These are phyloP conservation scores for Phyto melanocephala DNA, from an alignment of 2,888 invertebrate species.

Conservation along the genomic window DNA sequence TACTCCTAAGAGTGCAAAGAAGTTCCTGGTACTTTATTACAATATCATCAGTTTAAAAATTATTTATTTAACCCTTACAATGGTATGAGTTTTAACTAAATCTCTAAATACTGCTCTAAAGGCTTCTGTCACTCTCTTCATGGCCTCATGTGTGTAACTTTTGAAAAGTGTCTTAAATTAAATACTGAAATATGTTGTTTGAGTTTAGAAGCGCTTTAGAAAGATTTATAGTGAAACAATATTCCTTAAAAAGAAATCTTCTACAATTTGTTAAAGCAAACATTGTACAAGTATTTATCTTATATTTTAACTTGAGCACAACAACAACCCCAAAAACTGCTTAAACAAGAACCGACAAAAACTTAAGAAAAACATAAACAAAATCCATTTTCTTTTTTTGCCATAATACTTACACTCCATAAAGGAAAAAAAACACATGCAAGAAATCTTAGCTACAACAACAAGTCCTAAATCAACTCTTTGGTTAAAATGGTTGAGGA, in stretches of 20 bases:
- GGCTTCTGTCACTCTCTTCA: not conserved
- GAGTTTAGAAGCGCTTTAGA: not conserved
- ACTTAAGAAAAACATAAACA: slow-evolving; percentile 46
- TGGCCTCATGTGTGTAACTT: not conserved
- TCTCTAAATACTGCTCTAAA: too few species aligned
- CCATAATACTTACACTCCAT: not conserved
- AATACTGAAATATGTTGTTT: slow-evolving; percentile 9
- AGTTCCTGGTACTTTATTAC: too few species aligned
- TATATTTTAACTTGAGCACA: slow-evolving; percentile 13
- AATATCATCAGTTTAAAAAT: too few species aligned
- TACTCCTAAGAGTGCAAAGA: too few species aligned
- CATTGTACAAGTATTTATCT: slow-evolving; percentile 40
- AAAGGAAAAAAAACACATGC: slow-evolving; percentile 36
- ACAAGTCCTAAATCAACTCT: slow-evolving; percentile 51
- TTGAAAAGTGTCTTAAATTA: not conserved
- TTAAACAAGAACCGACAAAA: not conserved
- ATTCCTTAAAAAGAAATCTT: slow-evolving; percentile 7
- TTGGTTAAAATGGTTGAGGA: slow-evolving; percentile 24
- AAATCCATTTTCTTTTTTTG: slow-evolving; percentile 9
- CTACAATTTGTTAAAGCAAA: slow-evolving; percentile 33
- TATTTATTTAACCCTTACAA: too few species aligned
- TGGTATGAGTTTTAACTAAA: too few species aligned
- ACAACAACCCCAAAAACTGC: not conserved
- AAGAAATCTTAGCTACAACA: slow-evolving; percentile 25
- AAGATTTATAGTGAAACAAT: slow-evolving; percentile 22